These are phyloP conservation scores for Brevipalpus yothersi DNA, from an alignment of 1,140 invertebrate species.

Conservation along the genomic window DNA sequence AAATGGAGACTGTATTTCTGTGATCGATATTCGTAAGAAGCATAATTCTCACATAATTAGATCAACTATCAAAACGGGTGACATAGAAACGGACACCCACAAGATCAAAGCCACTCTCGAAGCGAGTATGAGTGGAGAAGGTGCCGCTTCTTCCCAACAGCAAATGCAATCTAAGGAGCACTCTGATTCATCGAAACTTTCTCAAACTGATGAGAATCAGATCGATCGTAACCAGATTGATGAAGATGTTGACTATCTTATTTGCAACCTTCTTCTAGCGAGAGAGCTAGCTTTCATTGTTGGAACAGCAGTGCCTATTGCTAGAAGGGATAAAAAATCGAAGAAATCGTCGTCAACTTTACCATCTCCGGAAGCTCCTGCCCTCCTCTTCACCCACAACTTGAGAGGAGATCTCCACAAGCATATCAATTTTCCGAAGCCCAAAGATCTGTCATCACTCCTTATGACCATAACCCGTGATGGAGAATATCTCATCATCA, in stretches of 20 bases:
- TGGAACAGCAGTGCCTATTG: constrained; percentile 1
- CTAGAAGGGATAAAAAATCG: not conserved
- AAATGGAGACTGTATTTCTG: constrained; percentile 4
- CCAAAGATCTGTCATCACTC: not conserved
- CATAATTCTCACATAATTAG: not conserved
- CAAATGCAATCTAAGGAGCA: not conserved
- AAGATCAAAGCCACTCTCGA: not conserved
- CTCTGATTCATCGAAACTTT: too few species aligned
- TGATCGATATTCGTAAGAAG: constrained; percentile 6
- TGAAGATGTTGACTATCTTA: constrained; percentile 5
- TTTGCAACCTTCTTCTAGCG: constrained; percentile 6
- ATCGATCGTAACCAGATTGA: too few species aligned
- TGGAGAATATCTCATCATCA: constrained; percentile 82
- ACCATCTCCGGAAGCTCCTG: not conserved
- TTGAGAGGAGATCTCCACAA: constrained; percentile 4
- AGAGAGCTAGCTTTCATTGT: constrained; percentile 10
- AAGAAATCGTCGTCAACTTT: not conserved
- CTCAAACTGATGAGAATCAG: too few species aligned
- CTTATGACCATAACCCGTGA: constrained; percentile 32
- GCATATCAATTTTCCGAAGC: not conserved
- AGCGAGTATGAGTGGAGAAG: not conserved
- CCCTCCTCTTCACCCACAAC: constrained; percentile 8
- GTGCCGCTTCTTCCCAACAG: not conserved
- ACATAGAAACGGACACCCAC: not conserved
- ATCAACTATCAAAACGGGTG: not conserved